phyloP scores from a whole-genome alignment of 2,797 vertebrate genomes.

The Capromys pilorides region DNA sequence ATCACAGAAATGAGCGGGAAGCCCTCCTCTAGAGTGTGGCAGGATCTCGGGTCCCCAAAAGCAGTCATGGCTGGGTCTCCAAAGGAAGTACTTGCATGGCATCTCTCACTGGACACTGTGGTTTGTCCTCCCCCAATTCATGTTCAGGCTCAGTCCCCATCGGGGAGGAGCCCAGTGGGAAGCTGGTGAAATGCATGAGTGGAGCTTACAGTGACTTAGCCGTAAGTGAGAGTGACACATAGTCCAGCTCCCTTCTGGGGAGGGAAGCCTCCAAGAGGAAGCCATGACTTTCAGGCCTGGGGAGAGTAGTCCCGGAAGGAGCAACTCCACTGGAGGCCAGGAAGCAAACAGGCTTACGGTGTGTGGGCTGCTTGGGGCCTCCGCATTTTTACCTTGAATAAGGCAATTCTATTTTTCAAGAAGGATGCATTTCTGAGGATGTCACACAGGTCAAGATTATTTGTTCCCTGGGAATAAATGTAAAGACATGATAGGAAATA shows the following conservation, averaged over 20 bases:
- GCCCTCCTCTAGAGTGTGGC: background rate
- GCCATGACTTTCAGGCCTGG: background rate
- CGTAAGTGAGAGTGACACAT: background rate
- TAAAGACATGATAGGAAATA: background rate
- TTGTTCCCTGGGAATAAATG: conserved; percentile 12
- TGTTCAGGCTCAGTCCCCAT: background rate
- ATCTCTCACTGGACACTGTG: background rate
- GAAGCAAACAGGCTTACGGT: background rate
- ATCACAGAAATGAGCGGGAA: background rate
- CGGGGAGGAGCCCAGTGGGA: background rate
- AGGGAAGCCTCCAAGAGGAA: background rate
- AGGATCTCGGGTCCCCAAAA: background rate
- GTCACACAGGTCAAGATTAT: background rate
- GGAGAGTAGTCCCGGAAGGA: background rate
- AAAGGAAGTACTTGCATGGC: background rate
- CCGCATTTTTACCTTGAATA: background rate
- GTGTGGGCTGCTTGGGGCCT: background rate
- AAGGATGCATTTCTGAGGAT: conserved; percentile 36
- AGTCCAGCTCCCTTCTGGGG: background rate
- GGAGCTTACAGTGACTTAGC: conserved; percentile 13
- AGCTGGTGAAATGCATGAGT: background rate
- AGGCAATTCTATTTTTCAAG: conserved; percentile 7
- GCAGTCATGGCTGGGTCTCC: background rate
- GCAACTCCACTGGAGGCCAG: background rate
- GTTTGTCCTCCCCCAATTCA: background rate